Evolutionary conservation across 2,888 invertebrate genomes (phyloP), one percentile per base, ranked within the genome.

Genomic region (Lepidonotus clava): DNA sequence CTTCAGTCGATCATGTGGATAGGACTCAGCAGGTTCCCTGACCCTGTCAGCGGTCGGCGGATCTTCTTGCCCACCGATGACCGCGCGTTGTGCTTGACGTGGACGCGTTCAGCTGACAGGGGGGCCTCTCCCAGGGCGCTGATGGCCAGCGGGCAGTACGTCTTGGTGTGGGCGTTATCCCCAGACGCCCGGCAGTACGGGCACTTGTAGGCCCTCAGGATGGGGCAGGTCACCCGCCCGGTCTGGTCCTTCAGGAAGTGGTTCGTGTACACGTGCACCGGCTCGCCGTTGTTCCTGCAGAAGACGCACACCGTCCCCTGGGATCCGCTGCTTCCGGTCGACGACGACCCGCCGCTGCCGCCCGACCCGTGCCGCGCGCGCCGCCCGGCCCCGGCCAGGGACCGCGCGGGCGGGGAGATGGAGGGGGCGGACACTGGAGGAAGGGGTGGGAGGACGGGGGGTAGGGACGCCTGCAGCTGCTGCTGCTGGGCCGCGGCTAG

Each of bases 221-320:
- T 96, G 56, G 97, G 97, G 92, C 97, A 97, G 21, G 93, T 87
- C 24, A 96, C 95, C 77, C 95, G 95, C 0, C 96, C 96, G 18
- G 92, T 92, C 56, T 94, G 93, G n/a, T 85, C 85, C 92, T 96
- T 96, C 85, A 97, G 95, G 71, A 95, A 91, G 94, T 97, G 97
- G 87, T 95, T 94, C 86, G 95, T 95, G 92, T 96, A 96, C 91
- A 95, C 95, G 86, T 95, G 94, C 89, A 95, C 95, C 67, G 95
- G 95, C 93, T 96, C 96, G 86, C 96, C 96, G 93, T 97, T 97
- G 93, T 96, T 97, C 93, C 96, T 96, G 94, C 97, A 97, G 94
- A 97, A 97, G 0, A 96, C 96, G 91, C 97, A 97, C 14, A 90
- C 51, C n/a, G 46, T 67, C 53, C 32, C 34, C 21, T 38, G 36